These are phyloP conservation scores for Ctenosaura bakeri DNA, from an alignment of 2,797 vertebrate species.

Conservation along the genomic window DNA sequence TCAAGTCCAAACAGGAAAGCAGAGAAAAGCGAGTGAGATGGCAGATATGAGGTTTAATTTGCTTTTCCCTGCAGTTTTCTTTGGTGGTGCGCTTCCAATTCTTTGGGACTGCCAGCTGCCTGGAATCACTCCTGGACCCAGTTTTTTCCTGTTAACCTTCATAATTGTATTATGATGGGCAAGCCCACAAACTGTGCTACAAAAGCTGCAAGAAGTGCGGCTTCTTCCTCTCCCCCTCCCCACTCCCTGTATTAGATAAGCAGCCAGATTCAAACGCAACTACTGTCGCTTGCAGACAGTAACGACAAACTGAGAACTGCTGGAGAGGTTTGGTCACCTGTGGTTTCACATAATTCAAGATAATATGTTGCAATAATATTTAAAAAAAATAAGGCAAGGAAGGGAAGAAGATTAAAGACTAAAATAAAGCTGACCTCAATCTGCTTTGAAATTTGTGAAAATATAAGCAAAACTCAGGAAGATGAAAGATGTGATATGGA, in stretches of 20 bases:
- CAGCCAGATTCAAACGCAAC: slow-evolving; percentile 68
- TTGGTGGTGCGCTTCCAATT: slow-evolving; percentile 88
- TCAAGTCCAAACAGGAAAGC: slow-evolving; percentile 99
- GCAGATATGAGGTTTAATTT: slow-evolving; percentile 97
- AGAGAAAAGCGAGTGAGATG: slow-evolving; percentile 92
- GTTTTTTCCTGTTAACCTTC: slow-evolving; percentile 95
- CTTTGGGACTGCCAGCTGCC: slow-evolving; percentile 87
- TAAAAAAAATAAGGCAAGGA: neutral
- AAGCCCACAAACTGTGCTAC: slow-evolving; percentile 78
- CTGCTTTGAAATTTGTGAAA: slow-evolving; percentile 58
- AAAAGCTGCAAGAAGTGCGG: slow-evolving; percentile 72
- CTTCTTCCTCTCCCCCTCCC: slow-evolving; percentile 58
- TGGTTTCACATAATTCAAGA: slow-evolving; percentile 64
- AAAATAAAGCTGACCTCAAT: slow-evolving; percentile 76
- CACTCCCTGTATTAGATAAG: slow-evolving; percentile 77
- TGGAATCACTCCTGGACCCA: slow-evolving; percentile 88
- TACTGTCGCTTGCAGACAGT: slow-evolving; percentile 67
- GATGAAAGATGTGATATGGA: slow-evolving; percentile 45
- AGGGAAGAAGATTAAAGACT: slow-evolving; percentile 46
- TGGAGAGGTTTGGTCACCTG: slow-evolving; percentile 52
- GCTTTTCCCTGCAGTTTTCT: slow-evolving; percentile 93
- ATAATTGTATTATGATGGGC: slow-evolving; percentile 86
- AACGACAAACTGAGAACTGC: slow-evolving; percentile 56
- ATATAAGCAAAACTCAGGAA: slow-evolving; percentile 49
- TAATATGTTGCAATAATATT: neutral